Evolutionary conservation across 1,140 invertebrate genomes (phyloP), one percentile per base, ranked within the genome.

Genomic region (Ceratoteleas bidentatus): DNA sequence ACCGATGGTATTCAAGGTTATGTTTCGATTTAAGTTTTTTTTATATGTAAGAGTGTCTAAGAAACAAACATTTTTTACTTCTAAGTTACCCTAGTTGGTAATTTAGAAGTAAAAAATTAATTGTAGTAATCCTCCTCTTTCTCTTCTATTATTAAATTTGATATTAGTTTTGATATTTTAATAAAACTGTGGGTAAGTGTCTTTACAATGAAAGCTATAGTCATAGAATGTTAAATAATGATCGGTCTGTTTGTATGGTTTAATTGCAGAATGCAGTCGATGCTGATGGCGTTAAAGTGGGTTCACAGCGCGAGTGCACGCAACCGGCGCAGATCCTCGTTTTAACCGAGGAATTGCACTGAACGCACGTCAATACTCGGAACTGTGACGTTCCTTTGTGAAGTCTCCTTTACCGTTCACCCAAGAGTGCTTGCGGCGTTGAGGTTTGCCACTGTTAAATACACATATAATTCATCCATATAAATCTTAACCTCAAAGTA

Each of bases 291-390:
- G 33, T 60, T 43, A 52, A 33, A 43, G 4, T 2, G 15, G 1
- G 43, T 16, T 45, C 68, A 70, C 36, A 70, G 33, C 24, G 47
- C 0, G 2, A 49, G 15, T 49, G 38, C 47, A 53, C n/a, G 47
- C 45, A 53, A 53, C 0, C 68, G 56, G 57, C 68, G 68, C 68
- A 72, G 57, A 53, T n/a, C 13, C 10, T 53, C 14, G 34, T n/a
- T 53, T 6, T 3, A 5, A 7, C 13, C 36, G 43, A 13, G 0
- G 9, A 61, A 53, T 33, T 14, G 36, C 6, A 33, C n/a, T 53
- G 14, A 43, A 61, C 68, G 58, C 69, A 73, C 52, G 11, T 73
- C 69, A 73, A 73, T 64, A 73, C 68, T 72, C 16, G 0, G 38
- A 2, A 3, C 58, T 13, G 9, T 14, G 24, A 16, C 0, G 0